Evolutionary conservation across 2,113 vertebrate genomes (phyloP).

Genomic region (Corvus hawaiiensis): DNA sequence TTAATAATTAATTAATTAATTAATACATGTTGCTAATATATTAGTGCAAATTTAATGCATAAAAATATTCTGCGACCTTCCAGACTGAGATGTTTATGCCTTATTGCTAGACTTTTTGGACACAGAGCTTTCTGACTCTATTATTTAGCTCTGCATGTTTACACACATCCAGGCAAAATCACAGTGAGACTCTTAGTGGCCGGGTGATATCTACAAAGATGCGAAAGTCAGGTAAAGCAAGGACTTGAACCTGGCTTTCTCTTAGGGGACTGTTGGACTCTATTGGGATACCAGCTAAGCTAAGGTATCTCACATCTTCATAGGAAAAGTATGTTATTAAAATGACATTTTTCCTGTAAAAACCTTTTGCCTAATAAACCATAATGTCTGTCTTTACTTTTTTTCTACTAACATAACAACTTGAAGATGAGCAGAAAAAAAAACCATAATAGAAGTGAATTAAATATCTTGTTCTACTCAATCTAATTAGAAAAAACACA

Average conservation of each 20-base stretch:
- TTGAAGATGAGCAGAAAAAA: neutral
- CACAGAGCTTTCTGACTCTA: neutral
- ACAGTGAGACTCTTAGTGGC: neutral
- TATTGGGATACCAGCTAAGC: neutral
- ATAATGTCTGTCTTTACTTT: neutral
- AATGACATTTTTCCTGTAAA: neutral
- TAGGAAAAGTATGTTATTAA: neutral
- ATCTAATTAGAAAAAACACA: neutral
- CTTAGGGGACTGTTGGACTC: neutral
- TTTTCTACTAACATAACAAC: neutral
- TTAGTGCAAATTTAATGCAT: neutral
- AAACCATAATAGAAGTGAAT: rapidly evolving
- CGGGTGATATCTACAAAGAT: neutral
- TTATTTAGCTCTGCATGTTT: neutral
- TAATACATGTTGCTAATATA: neutral
- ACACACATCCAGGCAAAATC: neutral
- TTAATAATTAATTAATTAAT: neutral
- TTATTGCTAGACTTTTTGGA: neutral
- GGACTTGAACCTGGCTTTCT: neutral
- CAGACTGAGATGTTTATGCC: neutral
- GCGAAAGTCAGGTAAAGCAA: neutral
- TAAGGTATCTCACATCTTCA: neutral
- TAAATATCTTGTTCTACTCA: neutral
- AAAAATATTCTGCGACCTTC: neutral
- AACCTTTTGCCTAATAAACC: neutral